These are phyloP conservation scores for Bradypodion ventrale DNA, from an alignment of 2,797 vertebrate genomes.

Conservation along the genomic window DNA sequence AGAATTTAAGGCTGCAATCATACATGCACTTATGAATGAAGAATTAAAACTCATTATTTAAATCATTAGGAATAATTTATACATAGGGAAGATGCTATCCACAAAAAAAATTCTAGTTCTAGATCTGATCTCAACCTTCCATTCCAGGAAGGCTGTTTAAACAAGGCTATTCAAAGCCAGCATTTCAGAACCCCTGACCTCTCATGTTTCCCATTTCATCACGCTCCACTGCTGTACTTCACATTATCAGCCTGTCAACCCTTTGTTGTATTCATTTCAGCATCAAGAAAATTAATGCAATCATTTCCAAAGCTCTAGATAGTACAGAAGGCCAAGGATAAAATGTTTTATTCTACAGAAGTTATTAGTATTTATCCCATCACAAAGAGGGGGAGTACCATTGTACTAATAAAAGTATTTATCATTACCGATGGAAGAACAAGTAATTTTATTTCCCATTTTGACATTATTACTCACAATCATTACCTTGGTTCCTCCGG, in stretches of 20 bases:
- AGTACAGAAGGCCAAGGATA: background rate
- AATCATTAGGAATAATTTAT: no score
- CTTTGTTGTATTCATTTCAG: background rate
- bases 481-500: conserved; percentile 50
- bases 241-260: background rate
- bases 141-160: no score
- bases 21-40: no score
- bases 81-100: no score
- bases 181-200: background rate
- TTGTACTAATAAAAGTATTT: conserved; percentile 41
- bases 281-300: background rate
- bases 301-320: conserved; percentile 8
- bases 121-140: background rate
- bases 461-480: conserved; percentile 57
- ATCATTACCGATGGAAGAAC: conserved; percentile 47
- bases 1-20: no score
- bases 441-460: conserved; percentile 57
- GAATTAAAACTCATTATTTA: no score
- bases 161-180: background rate
- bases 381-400: conserved; percentile 44
- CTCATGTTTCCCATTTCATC: background rate
- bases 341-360: conserved; percentile 21
- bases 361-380: conserved; percentile 3
- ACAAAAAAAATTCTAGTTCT: background rate
- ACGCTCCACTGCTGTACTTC: fast-evolving